Evolutionary conservation across 2,113 vertebrate species (phyloP), one percentile per base, ranked within the genome.

Genomic region (Emydura subglobosa): DNA sequence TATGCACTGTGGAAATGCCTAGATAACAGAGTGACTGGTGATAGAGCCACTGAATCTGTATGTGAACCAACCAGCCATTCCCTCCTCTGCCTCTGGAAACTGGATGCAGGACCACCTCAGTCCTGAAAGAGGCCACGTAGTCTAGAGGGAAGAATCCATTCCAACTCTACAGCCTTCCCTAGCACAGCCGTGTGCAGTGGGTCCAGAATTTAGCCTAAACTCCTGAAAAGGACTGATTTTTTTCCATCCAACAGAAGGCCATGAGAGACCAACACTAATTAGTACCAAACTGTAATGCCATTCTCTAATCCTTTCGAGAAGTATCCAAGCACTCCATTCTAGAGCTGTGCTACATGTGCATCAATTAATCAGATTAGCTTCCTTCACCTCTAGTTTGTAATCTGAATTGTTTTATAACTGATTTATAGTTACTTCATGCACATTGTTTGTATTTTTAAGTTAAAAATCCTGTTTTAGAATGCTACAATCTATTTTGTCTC

Each of bases 21-120:
- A 22, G 42, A 81, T 22, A 44, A 2, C 5, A 50, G 34, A 22
- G 25, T 11, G 5, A 2, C 1, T 13, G 31, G 5, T 27, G 54
- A 7, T 0, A 3, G 22, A 29, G 12, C 9, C 7, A 3, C 5
- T 53, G 13, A 25, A 39, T 22, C 5, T 51, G 8, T 74, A 42
- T 24, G 14, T 42, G 72, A 25, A 13, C 16, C 7, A 72, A 0
- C 22, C 44, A 29, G 1, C 21, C 47, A 84, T 90, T 29, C 42
- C 2, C 0, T 1, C 42, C 42, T 17, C 17, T 2, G 29, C 47
- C 39, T 11, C 1, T 0, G 6, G 5, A 7, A 47, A 51, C 0
- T 1, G 19, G n/a, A 2, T 0, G 8, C 47, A n/a, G 39, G 3
- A 1, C 13, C 44, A 7, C 24, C 10, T 27, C 1, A 61, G 6